Evolutionary conservation across 2,113 vertebrate species (phyloP), one percentile per base, ranked within the genome.

Genomic region (Archocentrus centrarchus): DNA sequence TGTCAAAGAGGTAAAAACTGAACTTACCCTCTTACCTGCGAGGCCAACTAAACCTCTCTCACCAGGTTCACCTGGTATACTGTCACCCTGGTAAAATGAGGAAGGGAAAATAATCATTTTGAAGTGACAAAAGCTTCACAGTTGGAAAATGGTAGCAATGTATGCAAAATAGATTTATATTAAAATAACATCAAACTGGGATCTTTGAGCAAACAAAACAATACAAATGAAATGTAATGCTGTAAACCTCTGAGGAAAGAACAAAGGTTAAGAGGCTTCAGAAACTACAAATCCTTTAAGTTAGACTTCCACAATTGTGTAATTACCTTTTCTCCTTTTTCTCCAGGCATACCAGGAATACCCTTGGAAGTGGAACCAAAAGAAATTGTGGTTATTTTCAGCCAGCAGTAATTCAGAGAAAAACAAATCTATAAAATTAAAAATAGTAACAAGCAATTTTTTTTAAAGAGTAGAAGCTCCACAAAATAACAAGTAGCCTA

Each of bases 291-390:
- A 73, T 55, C 11, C 27, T 0, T 53, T 55, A 73, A 9, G 27
- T 55, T 73, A 35, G 27, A 55, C 27, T 35, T 55, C 32, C 68
- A 73, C 18, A 55, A 14, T 7, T n/a, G 44, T 55, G 27, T 70
- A 27, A 3, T 18, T 57, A 97, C 97, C 96, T 97, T 98, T 80
- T 81, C 96, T 86, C 97, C 97, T 89, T 97, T 98, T 11, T 53
- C 79, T 81, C 97, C 97, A 1, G 94, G 62, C 1, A 64, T 58
- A 8, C 97, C 97, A 3, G 91, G 88, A 73, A 87, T 84, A n/a
- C 97, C 96, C 97, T 98, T 76, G 8, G 18, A 79, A 22, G 27
- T 35, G 11, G 20, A 2, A 53, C 20, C 2, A 39, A 79, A 80
- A 55, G 39, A 77, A 63, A 63, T 41, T 11, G 81, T 70, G 1